A percentile compares a stretch with the other conserved stretches of the same genome.
Evolutionary conservation across 2,113 vertebrate genomes (phyloP).

Genomic region (Albula glossodonta): DNA sequence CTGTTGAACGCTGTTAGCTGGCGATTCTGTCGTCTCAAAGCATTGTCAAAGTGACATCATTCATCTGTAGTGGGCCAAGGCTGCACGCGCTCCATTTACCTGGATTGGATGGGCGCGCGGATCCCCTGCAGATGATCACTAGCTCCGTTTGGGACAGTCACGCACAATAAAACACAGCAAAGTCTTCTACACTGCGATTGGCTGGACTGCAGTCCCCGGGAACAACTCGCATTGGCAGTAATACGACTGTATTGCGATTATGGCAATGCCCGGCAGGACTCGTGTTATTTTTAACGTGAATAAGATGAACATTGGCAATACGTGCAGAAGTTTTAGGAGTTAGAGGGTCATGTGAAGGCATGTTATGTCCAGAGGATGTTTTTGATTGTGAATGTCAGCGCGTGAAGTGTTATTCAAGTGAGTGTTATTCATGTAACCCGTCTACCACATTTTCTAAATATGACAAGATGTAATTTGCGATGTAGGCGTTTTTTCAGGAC

Average conservation of each 20-base stretch:
- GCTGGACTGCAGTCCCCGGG: background rate
- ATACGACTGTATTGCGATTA: background rate
- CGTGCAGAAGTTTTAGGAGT: background rate
- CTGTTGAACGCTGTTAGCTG: background rate
- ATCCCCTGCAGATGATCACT: background rate
- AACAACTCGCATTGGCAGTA: background rate
- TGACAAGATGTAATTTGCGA: background rate
- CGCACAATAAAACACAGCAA: background rate
- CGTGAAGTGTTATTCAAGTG: background rate
- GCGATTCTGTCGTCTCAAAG: background rate
- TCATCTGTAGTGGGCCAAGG: background rate
- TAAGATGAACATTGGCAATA: background rate
- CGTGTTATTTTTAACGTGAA: background rate
- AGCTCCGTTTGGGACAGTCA: background rate
- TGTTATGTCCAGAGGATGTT: background rate
- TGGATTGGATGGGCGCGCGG: background rate
- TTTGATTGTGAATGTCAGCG: background rate
- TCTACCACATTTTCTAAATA: background rate
- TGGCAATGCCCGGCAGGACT: background rate
- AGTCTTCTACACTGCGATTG: background rate
- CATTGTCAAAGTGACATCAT: background rate
- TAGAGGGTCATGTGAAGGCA: background rate
- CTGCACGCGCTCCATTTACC: background rate
- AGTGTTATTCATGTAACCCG: background rate
- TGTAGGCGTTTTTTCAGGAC: background rate